Evolutionary conservation across 2,113 vertebrate species (phyloP), one percentile per base, ranked within the genome.

Genomic region (Clarias gariepinus): DNA sequence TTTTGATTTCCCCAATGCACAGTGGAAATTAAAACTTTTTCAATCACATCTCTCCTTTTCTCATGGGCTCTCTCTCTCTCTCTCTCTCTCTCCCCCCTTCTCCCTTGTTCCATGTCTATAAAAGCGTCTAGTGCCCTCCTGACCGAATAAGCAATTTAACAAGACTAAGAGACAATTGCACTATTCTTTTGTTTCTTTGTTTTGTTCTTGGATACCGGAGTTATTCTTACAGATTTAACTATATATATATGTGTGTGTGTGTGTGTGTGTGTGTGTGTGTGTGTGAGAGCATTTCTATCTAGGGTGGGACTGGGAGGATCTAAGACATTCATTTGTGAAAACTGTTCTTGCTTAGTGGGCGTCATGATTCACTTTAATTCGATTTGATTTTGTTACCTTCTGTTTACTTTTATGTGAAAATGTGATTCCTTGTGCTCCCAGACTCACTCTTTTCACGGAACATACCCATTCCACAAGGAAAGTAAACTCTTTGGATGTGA

Each of bases 1-100:
- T 89, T 93, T 87, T 87, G 89, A 91, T 90, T 91, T 91, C 90
- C 89, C 90, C 78, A 19, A 81, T 58, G 87, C 58, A 81, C 77
- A 74, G 76, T 73, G 66, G 33, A 81, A 64, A 74, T 11, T 12
- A 82, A 66, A 57, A 19, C 8, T 61, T 57, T 77, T 89, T 87
- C 79, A 83, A 36, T 89, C 28, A 60, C 82, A 78, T 57, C 58
- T 78, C 57, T 87, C 4, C 41, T 64, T 55, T 86, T 80, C 87
- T 87, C 77, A 71, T 53, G 81, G 69, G 83, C 41, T n/a, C 41
- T 81, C 76, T 28, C 74, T 58, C 61, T 30, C 84, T 33, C 47
- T 53, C 60, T 66, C 69, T 69, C 33, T 85, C 25, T 66, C 63
- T 86, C 30, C 36, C 76, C 9, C 2, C 69, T 33, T 81, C 78